These are phyloP conservation scores for Sarcophaga subvicina DNA, from an alignment of 2,888 invertebrate genomes.

Conservation along the genomic window DNA sequence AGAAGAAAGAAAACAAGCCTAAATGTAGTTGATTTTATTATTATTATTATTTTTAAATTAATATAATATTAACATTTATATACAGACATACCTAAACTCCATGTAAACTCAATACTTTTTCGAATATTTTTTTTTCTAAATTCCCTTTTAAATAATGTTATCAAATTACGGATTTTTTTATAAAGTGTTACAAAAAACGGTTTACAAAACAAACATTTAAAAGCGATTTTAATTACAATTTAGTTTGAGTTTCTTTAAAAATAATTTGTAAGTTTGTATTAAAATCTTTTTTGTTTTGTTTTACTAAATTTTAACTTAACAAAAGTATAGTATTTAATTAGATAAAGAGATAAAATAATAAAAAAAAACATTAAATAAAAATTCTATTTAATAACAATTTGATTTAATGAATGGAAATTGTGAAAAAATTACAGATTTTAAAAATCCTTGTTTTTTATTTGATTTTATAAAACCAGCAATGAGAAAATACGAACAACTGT, in stretches of 20 bases:
- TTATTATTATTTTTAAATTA: conserved; percentile 30
- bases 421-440: too few relatives aligned
- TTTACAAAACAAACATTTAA: not conserved
- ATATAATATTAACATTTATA: conserved; percentile 22
- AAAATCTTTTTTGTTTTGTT: not conserved
- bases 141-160: not conserved
- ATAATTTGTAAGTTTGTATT: not conserved
- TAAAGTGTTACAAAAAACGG: not conserved
- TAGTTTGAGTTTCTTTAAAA: not conserved
- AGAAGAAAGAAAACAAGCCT: not conserved
- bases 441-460: too few relatives aligned
- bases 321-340: not conserved
- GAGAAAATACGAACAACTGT: too few relatives aligned
- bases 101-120: not conserved
- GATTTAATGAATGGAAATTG: not conserved
- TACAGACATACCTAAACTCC: not conserved
- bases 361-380: not conserved
- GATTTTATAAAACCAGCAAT: too few relatives aligned
- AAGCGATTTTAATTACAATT: not conserved
- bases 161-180: not conserved
- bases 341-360: not conserved
- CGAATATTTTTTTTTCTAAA: conserved; percentile 17
- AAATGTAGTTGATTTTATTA: conserved; percentile 61
- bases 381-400: not conserved
- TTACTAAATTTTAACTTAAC: not conserved